Base-by-base conservation (phyloP, 2,888 invertebrate species). In the Ectobius pallidus region DNA sequence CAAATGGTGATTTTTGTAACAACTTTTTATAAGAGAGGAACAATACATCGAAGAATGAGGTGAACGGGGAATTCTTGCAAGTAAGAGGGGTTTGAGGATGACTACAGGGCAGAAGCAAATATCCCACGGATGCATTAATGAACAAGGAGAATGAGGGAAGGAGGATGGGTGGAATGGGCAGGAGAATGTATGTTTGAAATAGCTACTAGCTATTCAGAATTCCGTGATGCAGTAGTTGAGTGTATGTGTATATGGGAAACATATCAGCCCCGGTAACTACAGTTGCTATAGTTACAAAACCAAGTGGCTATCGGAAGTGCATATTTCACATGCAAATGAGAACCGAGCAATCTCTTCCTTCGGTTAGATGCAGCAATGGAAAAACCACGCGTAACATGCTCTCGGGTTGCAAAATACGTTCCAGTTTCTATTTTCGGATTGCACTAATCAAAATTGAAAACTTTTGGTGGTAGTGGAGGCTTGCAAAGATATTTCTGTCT, bases 111-210 rank as follows among this genome's bases (percentile, higher is more conserved):
- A 52, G 22, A 25, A 2, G 25, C 22, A 52, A 25, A 25, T 52
- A 52, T 22, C 25, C 63, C 63, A 63, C 63, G 63, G 63, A 18
- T 63, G 63, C 42, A 63, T 63, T 63, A 63, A 63, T 63, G 63
- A 63, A 63, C 63, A 42, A 34, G 22, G 63, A 63, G 42, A n/a
- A n/a, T n/a, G n/a, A n/a, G n/a, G n/a, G n/a, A n/a, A n/a, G n/a
- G n/a, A n/a, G n/a, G n/a, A n/a, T n/a, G 42, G 42, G 30, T 16
- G 11, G 42, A 42, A 63, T 22, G 34, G 63, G 63, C 25, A 25
- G 20, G 16, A 25, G 25, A 25, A 32, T 30, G 30, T 30, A 44
- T 39, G 46, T 65, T 42, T 44, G 65, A 65, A 65, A 65, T 65
- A 46, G 44, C 65, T 63, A 25, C 32, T 25, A 39, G 65, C 65